Evolutionary conservation across 2,888 invertebrate genomes (phyloP), one percentile per base, ranked within the genome.

Genomic region (Yponomeuta cagnagella): DNA sequence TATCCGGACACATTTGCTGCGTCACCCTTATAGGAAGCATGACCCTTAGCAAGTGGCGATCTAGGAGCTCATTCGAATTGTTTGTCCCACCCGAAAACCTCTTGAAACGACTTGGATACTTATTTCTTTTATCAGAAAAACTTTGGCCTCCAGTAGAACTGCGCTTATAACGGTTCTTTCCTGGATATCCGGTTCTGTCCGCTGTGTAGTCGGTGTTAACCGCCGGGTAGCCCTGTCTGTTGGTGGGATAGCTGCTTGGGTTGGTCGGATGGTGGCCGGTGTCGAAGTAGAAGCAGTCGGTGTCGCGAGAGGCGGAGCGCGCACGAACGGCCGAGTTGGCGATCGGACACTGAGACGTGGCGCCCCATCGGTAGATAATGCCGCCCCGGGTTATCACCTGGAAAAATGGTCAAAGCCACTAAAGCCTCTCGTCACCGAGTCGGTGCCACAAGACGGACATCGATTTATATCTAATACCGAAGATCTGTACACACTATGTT

Each of bases 1-100:
- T 92, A 23, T 90, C 87, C 0, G 93, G 93, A 70, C 93, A 93
- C 93, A 93, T 93, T 72, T 91, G 88, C 72, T 89, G 88, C 0
- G 90, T 85, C 31, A 93, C 82, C 71, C 86, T 88, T 52, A 93
- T 82, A 0, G 91, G 89, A 63, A 93, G 72, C 84, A 88, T 84
- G 2, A 92, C 80, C 72, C 86, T 83, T 2, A 86, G 73, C 58
- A 89, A 74, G 71, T 86, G 82, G 6, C 85, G 76, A 48, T 88
- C 87, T 23, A 86, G 70, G 0, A 89, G 74, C 0, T 85, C 76
- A 72, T 89, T 89, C n/a, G 76, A 71, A 3, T 72, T 71, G 37
- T 70, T 66, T 30, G 23, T 10, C 10, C 10, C 52, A 58, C 12
- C 15, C 52, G 15, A 58, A 58, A 12, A 12, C 5, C 52, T 12